Conservation (phyloP, 2,113 vertebrate genomes). For the Brachyhypopomus occidentalis region DNA sequence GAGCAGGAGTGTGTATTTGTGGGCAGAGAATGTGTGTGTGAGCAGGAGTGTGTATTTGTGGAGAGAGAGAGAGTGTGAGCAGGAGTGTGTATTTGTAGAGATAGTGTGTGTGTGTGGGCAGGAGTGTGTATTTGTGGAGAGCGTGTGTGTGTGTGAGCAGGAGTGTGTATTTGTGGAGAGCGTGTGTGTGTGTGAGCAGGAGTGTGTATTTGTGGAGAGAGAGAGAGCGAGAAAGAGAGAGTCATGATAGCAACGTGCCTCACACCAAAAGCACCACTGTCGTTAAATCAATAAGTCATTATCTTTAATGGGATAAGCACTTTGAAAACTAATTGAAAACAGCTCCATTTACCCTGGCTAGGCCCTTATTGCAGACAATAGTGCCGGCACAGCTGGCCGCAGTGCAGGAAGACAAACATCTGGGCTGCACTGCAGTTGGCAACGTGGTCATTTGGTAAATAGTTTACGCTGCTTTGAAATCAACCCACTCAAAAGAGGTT, state of each 20-base stretch:
- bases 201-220: neutral
- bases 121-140: neutral
- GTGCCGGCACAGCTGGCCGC: slow-evolving; percentile 66
- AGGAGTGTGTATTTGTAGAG: neutral
- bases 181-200: neutral
- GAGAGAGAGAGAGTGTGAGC: neutral
- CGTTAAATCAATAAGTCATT: slow-evolving; percentile 99
- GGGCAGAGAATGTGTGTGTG: no score
- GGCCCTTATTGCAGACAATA: slow-evolving; percentile 84
- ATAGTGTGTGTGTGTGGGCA: neutral
- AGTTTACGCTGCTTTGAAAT: slow-evolving; percentile 49
- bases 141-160: no score
- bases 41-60: neutral
- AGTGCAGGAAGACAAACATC: slow-evolving; percentile 51
- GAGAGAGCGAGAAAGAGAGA: slow-evolving; percentile 64
- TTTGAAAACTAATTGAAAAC: slow-evolving; percentile 99
- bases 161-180: no score
- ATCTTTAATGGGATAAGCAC: slow-evolving; percentile 99
- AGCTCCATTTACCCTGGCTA: slow-evolving; percentile 92
- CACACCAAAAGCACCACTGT: slow-evolving; percentile 94
- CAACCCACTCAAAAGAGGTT: slow-evolving; percentile 35
- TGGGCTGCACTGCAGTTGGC: slow-evolving; percentile 40
- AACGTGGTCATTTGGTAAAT: slow-evolving; percentile 62
- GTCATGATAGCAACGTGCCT: slow-evolving; percentile 83
- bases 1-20: neutral